Evolutionary conservation across 1,140 invertebrate genomes (phyloP).

Genomic region (Lysiphlebus fabarum): DNA sequence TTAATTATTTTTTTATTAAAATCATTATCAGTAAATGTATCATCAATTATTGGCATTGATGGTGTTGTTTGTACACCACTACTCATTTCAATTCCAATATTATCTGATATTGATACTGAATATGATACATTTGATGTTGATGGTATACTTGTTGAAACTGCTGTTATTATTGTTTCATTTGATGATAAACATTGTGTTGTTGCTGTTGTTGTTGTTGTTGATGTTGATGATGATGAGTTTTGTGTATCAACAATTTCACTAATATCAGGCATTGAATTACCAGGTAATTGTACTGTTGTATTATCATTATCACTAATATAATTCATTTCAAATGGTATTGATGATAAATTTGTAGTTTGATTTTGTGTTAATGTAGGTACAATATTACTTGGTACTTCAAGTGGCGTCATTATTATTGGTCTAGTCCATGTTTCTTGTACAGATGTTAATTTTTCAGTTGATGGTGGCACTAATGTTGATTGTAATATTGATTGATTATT

Average conservation of each 20-base stretch:
- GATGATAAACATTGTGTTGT: conserved; percentile 43
- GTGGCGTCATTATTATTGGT: conserved; percentile 75
- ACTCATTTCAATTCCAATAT: conserved; percentile 34
- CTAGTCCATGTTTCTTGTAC: conserved; percentile 73
- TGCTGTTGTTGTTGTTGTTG: conserved; percentile 28
- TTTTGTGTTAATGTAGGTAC: conserved; percentile 48
- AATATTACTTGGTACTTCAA: conserved; percentile 66
- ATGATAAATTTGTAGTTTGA: conserved; percentile 47
- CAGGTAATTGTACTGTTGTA: conserved; percentile 36
- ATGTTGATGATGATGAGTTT: conserved; percentile 23
- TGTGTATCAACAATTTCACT: conserved; percentile 40
- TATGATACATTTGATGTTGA: conserved; percentile 36
- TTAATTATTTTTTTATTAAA: background rate
- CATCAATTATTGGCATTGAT: conserved; percentile 53
- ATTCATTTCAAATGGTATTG: conserved; percentile 66
- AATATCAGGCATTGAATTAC: conserved; percentile 47
- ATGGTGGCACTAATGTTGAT: conserved; percentile 48
- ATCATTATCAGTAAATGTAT: conserved; percentile 34
- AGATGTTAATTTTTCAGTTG: conserved; percentile 49
- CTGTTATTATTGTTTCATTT: conserved; percentile 27
- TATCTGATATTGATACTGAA: conserved; percentile 45
- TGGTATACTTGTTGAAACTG: conserved; percentile 14
- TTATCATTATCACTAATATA: conserved; percentile 57
- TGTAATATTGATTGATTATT: conserved; percentile 50
- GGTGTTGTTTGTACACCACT: conserved; percentile 44